phyloP scores from a whole-genome alignment of 2,888 invertebrate genomes.

The Phlogophora meticulosa region DNA sequence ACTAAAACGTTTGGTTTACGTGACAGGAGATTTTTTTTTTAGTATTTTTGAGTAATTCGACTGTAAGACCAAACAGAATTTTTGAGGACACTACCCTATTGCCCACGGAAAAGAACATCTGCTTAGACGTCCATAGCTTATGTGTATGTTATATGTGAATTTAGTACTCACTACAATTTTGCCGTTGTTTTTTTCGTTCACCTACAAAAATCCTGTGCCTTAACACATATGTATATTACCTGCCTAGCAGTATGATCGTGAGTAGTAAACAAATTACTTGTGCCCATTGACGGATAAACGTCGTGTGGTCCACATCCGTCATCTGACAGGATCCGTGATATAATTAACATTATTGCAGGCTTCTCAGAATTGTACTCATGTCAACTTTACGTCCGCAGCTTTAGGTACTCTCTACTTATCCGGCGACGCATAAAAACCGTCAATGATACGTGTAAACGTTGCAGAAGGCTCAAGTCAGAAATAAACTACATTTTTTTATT shows the following conservation, averaged over 20 bases:
- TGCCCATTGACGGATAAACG: conserved; percentile 2
- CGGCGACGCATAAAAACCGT: conserved; percentile 45
- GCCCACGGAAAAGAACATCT: no score
- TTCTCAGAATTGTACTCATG: conserved; percentile 47
- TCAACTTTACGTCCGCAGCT: conserved; percentile 33
- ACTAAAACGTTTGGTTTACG: no score
- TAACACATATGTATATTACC: no score
- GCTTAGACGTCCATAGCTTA: no score
- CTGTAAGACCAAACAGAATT: no score
- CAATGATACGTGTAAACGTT: not conserved
- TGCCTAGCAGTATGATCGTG: not conserved
- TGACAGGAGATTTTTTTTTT: no score
- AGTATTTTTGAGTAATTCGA: no score
- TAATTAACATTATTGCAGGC: conserved; percentile 42
- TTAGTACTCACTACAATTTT: no score
- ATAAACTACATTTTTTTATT: not conserved
- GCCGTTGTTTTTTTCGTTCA: no score
- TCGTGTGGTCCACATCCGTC: conserved; percentile 30
- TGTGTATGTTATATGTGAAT: no score
- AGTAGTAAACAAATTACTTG: conserved; percentile 6
- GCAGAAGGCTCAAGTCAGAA: conserved; percentile 18
- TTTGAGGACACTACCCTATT: no score
- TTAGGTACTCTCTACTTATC: conserved; percentile 53
- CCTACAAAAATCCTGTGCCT: no score
- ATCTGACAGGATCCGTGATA: conserved; percentile 26